phyloP scores from a whole-genome alignment of 2,113 vertebrate genomes.

The Butorides virescens region DNA sequence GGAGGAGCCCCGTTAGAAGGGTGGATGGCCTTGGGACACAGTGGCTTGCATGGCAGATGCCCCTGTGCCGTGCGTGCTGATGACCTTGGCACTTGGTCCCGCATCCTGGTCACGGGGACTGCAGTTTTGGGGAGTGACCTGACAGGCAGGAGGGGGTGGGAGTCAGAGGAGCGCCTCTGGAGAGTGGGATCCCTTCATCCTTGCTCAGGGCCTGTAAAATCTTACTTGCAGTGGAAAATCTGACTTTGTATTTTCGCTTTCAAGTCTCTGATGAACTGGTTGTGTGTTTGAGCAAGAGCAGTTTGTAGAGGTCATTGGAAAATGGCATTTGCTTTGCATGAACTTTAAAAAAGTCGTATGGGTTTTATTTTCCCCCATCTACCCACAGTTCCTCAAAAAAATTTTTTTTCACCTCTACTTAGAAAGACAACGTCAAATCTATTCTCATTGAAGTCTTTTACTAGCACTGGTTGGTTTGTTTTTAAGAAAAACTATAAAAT shows the following conservation, averaged over 20 bases:
- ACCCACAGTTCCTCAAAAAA: neutral
- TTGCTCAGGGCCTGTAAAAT: neutral
- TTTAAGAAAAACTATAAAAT: neutral
- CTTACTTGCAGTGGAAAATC: neutral
- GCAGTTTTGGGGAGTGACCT: neutral
- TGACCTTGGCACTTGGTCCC: neutral
- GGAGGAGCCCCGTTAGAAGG: neutral
- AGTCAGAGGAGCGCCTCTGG: neutral
- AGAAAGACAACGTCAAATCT: neutral
- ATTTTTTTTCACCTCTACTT: neutral
- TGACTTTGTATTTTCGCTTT: neutral
- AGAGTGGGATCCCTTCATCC: neutral
- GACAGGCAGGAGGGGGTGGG: neutral
- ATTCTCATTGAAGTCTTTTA: neutral
- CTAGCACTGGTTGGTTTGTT: neutral
- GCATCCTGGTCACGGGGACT: rapidly evolving
- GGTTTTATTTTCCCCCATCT: neutral
- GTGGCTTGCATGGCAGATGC: rapidly evolving
- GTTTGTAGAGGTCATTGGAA: neutral
- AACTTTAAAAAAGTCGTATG: neutral
- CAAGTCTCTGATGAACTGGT: neutral
- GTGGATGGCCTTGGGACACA: neutral
- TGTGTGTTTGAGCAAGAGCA: neutral
- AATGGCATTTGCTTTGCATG: neutral
- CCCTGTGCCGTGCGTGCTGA: neutral